phyloP scores from a whole-genome alignment of 2,797 vertebrate genomes.

The Jordanella pulchra region DNA sequence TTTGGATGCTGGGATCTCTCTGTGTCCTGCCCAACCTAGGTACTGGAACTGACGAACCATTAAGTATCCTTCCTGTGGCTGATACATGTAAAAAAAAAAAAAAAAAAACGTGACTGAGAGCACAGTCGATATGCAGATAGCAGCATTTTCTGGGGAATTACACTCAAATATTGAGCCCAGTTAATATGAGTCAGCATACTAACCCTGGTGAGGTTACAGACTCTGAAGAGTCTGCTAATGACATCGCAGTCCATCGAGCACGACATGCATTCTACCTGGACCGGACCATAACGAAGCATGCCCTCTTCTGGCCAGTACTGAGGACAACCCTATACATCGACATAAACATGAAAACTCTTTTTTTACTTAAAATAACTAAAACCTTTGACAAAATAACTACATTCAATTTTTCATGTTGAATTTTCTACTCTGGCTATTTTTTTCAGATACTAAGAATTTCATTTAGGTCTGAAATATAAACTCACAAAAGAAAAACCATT shows the following conservation, averaged over 20 bases:
- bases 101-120: background rate
- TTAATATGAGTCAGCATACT: constrained; percentile 44
- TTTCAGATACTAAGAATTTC: no score
- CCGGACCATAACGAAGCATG: constrained; percentile 92
- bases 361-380: background rate
- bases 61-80: constrained; percentile 98
- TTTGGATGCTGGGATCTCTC: constrained; percentile 95
- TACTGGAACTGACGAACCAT: constrained; percentile 99
- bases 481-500: no score
- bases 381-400: background rate
- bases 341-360: background rate
- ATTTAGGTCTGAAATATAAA: no score
- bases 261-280: constrained; percentile 98
- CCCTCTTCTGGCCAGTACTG: constrained; percentile 99
- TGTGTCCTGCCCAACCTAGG: constrained; percentile 93
- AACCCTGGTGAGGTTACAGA: constrained; percentile 98
- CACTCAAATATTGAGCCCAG: background rate
- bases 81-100: background rate
- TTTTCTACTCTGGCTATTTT: no score
- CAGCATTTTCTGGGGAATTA: background rate
- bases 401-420: no score
- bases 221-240: constrained; percentile 96
- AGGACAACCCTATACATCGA: constrained; percentile 87
- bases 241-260: constrained; percentile 98
- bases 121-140: background rate